Percentiles rank a stretch among this genome's conserved stretches.
These are phyloP conservation scores for Rhopalosiphum padi DNA, from an alignment of 1,140 invertebrate species.

Conservation along the genomic window DNA sequence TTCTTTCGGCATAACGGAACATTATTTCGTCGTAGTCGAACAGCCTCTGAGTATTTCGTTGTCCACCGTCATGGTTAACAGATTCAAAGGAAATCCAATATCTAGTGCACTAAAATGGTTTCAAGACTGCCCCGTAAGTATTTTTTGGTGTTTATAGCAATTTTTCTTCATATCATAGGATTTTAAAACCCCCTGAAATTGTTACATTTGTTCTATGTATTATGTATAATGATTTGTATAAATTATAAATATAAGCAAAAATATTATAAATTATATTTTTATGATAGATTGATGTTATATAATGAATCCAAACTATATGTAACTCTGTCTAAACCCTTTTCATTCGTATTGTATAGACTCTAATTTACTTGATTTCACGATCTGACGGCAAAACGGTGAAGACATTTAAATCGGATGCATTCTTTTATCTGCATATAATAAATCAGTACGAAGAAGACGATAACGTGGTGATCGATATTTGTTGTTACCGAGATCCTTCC, in stretches of 20 bases:
- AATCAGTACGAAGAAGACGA: conserved; percentile 81
- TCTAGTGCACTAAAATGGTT: conserved; percentile 74
- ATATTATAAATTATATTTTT: background rate
- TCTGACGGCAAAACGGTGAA: conserved; percentile 69
- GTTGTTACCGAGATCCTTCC: conserved; percentile 79
- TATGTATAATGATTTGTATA: no score
- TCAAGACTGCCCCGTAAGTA: conserved; percentile 71
- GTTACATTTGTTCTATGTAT: no score
- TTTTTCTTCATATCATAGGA: no score
- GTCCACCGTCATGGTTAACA: conserved; percentile 67
- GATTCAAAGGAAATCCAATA: conserved; percentile 72
- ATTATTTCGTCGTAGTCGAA: conserved; percentile 84
- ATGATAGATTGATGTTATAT: background rate
- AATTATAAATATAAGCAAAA: background rate
- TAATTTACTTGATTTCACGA: conserved; percentile 76
- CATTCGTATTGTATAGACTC: conserved; percentile 67
- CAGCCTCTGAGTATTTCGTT: conserved; percentile 80
- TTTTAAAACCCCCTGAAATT: no score
- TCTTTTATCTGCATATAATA: conserved; percentile 89
- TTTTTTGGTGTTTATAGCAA: no score
- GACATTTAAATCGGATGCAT: conserved; percentile 73
- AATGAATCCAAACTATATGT: background rate
- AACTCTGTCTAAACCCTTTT: background rate
- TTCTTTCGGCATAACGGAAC: conserved; percentile 84
- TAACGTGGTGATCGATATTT: conserved; percentile 79